A percentile compares a stretch with the other conserved stretches of the same genome.
Conservation (phyloP, 2,888 invertebrate genomes). For the Isotomurus palustris region DNA sequence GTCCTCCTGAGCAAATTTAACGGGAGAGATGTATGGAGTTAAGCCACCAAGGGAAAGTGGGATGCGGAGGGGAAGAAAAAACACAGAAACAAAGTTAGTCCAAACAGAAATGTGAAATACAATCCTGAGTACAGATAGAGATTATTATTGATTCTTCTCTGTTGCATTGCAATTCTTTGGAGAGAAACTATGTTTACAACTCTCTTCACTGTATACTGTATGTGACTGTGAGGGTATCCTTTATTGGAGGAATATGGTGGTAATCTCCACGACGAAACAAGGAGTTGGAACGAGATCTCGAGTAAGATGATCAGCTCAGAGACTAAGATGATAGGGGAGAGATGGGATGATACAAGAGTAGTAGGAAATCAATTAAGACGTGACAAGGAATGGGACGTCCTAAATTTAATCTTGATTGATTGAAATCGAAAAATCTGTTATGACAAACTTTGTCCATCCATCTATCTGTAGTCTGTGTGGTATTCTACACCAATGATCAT, state of each 20-base stretch:
- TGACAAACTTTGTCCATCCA: slow-evolving; percentile 38
- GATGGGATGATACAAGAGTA: slow-evolving; percentile 30
- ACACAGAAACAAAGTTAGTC: not conserved
- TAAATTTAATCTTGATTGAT: slow-evolving; percentile 47
- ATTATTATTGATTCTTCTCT: too few species aligned
- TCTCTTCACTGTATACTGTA: too few species aligned
- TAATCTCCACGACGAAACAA: too few species aligned
- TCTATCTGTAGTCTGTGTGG: slow-evolving; percentile 10
- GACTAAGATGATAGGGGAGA: slow-evolving; percentile 13
- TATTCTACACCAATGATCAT: too few species aligned
- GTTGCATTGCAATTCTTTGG: too few species aligned
- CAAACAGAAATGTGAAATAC: not conserved
- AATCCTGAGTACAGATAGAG: slow-evolving; percentile 5
- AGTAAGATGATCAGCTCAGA: not conserved
- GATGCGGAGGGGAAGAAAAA: too few species aligned
- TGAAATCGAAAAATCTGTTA: slow-evolving; percentile 45
- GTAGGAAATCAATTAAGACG: slow-evolving; percentile 45
- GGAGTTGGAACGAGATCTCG: not conserved
- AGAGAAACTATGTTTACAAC: too few species aligned
- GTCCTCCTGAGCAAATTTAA: too few species aligned
- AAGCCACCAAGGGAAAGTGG: too few species aligned
- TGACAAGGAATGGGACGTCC: slow-evolving; percentile 43
- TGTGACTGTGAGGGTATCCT: too few species aligned
- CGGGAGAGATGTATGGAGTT: too few species aligned
- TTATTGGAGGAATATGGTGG: too few species aligned